Conservation (phyloP, 2,797 vertebrate genomes). For the Crocidura indochinensis region DNA sequence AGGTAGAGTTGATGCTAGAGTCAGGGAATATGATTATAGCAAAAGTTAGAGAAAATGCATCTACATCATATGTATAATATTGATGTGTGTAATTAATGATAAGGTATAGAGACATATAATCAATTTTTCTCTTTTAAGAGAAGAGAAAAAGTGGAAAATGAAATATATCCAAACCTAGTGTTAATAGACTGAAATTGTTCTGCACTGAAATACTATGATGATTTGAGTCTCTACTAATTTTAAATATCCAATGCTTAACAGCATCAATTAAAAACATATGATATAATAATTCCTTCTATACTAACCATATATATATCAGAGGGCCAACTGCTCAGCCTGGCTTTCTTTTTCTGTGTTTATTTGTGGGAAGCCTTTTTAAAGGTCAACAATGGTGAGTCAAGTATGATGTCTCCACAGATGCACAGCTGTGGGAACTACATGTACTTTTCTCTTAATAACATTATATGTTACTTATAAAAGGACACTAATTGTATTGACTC, state of each 20-base stretch:
- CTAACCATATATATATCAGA: conserved; percentile 13
- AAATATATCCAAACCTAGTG: conserved; percentile 33
- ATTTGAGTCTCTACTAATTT: conserved; percentile 48
- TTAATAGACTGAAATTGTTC: neutral
- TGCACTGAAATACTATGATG: conserved; percentile 42
- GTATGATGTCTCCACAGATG: conserved; percentile 18
- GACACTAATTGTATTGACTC: conserved; percentile 75
- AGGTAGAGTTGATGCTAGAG: neutral
- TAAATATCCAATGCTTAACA: conserved; percentile 67
- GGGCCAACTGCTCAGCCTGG: neutral
- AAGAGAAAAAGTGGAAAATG: neutral
- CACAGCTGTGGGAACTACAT: conserved; percentile 63
- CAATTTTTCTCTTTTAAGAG: neutral
- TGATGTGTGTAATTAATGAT: too few relatives aligned
- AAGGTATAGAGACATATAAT: neutral
- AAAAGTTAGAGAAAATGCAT: neutral
- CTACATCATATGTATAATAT: too few relatives aligned
- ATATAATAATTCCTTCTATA: conserved; percentile 49
- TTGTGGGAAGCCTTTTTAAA: conserved; percentile 55
- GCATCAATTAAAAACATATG: conserved; percentile 53
- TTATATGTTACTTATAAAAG: conserved; percentile 77
- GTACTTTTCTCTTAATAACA: conserved; percentile 70
- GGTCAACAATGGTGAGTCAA: conserved; percentile 51
- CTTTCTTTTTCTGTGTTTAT: conserved; percentile 44
- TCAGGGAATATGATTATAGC: neutral